Conservation (phyloP, 2,888 invertebrate genomes). For the Amphipoea lucens region DNA sequence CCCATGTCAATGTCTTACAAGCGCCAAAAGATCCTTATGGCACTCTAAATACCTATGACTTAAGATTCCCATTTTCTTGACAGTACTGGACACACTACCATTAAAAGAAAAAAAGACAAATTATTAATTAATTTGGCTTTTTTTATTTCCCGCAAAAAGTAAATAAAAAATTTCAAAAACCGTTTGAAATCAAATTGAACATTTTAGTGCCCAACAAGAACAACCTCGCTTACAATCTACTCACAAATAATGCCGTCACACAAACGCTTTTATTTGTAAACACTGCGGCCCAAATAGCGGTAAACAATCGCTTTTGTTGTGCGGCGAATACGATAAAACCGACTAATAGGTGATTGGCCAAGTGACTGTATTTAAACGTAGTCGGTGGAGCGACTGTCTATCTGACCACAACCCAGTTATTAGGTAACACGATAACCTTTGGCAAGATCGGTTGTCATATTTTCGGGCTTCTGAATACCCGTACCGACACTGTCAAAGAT, state of each 20-base stretch:
- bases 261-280: slow-evolving; percentile 48
- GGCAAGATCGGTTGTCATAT: neutral
- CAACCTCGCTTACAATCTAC: neutral
- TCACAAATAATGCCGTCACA: neutral
- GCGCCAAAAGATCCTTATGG: no score
- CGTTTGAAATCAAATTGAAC: neutral
- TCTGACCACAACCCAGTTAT: no score
- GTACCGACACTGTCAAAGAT: neutral
- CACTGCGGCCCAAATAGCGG: neutral
- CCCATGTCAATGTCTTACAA: neutral
- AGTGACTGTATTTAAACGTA: neutral
- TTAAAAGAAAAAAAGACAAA: neutral
- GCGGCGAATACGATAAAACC: slow-evolving; percentile 11
- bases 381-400: no score
- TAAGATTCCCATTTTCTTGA: neutral
- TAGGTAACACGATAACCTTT: no score
- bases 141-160: neutral
- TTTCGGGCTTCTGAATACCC: neutral
- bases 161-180: neutral
- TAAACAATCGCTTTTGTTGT: neutral
- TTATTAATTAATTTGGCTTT: no score
- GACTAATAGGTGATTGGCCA: neutral
- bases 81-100: neutral
- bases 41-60: no score
- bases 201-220: neutral